Conservation (phyloP, 1,140 invertebrate genomes). For the Pseudomyrmex sp. region DNA sequence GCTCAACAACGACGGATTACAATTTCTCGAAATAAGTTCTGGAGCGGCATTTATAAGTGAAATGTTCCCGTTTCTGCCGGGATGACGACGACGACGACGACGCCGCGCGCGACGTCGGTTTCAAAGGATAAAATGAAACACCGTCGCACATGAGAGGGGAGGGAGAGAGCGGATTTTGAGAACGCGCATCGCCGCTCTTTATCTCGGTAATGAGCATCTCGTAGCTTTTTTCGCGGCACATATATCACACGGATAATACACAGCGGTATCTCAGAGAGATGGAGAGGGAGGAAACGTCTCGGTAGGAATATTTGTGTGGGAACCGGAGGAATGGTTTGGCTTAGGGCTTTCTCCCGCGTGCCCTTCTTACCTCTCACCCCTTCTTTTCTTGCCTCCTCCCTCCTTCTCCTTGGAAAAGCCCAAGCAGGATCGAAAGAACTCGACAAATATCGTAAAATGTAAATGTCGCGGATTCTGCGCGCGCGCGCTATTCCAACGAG, state of each 20-base stretch:
- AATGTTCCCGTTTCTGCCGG: slow-evolving; percentile 29
- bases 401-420: background rate
- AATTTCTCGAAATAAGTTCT: background rate
- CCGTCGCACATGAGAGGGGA: background rate
- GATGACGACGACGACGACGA: background rate
- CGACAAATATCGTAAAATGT: slow-evolving; percentile 76
- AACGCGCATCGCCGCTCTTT: slow-evolving; percentile 38
- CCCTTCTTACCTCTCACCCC: slow-evolving; percentile 9
- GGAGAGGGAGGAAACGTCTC: slow-evolving; percentile 50
- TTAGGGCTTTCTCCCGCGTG: slow-evolving; percentile 59
- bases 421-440: slow-evolving; percentile 62
- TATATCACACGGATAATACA: slow-evolving; percentile 75
- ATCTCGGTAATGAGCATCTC: slow-evolving; percentile 66
- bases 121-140: slow-evolving; percentile 35
- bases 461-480: slow-evolving; percentile 67
- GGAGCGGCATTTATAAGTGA: slow-evolving; percentile 48
- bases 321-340: slow-evolving; percentile 69
- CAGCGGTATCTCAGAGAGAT: slow-evolving; percentile 58
- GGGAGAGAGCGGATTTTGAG: slow-evolving; percentile 43
- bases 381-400: background rate
- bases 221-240: slow-evolving; percentile 37
- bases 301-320: slow-evolving; percentile 76
- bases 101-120: background rate
- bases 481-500: slow-evolving; percentile 49
- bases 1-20: slow-evolving; percentile 9